These are phyloP conservation scores for Drosophila austrosaltans DNA, from an alignment of 2,888 invertebrate genomes.

Conservation along the genomic window DNA sequence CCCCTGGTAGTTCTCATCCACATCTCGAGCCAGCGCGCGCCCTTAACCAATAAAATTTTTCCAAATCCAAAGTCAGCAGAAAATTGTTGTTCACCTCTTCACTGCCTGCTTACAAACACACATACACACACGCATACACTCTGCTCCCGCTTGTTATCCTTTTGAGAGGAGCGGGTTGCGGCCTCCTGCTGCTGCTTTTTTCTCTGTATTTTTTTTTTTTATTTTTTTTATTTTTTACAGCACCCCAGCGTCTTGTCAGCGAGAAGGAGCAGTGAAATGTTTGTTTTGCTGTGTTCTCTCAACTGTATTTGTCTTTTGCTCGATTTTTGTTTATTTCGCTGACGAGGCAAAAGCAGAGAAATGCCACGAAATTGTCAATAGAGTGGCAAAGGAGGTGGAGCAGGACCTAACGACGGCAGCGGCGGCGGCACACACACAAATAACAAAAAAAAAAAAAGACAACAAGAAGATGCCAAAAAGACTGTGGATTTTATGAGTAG, in stretches of 20 bases:
- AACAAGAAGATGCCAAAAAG: slow-evolving; percentile 11
- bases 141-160: slow-evolving; percentile 41
- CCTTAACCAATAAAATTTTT: slow-evolving; percentile 80
- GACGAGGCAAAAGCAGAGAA: slow-evolving; percentile 70
- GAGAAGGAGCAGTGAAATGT: slow-evolving; percentile 52
- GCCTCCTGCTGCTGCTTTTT: slow-evolving; percentile 15
- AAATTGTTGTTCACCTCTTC: slow-evolving; percentile 72
- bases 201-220: slow-evolving; percentile 36
- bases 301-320: slow-evolving; percentile 74
- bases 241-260: slow-evolving; percentile 79
- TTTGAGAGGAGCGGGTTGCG: slow-evolving; percentile 20
- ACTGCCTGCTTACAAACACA: slow-evolving; percentile 30
- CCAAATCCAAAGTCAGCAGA: slow-evolving; percentile 67
- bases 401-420: background rate
- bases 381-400: slow-evolving; percentile 27
- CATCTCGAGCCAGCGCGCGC: slow-evolving; percentile 38
- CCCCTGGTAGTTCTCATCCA: slow-evolving; percentile 55
- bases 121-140: slow-evolving; percentile 27
- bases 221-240: slow-evolving; percentile 64
- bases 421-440: slow-evolving; percentile 16
- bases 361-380: slow-evolving; percentile 76
- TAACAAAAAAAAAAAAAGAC: slow-evolving; percentile 38
- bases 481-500: slow-evolving; percentile 64
- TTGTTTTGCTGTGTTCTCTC: slow-evolving; percentile 64
- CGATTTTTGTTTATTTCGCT: slow-evolving; percentile 78